Base-by-base conservation (phyloP, 2,797 vertebrate species). In the Gallinago nigripennis region DNA sequence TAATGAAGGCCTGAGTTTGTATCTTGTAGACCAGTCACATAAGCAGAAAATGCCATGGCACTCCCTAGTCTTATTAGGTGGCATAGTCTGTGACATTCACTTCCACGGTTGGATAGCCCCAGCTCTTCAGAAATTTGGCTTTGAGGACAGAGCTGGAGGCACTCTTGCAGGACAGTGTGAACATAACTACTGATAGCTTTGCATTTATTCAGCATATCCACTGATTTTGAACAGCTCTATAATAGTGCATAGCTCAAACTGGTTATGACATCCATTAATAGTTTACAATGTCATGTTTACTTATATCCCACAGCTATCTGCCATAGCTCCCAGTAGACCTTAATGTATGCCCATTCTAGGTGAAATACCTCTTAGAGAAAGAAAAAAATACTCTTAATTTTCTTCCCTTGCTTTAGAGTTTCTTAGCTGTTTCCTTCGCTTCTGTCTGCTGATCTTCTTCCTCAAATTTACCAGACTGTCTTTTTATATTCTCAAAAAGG, bases 21-120 rank as follows among this genome's bases (percentile, higher is more conserved):
- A 24, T 16, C 16, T 19, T 12, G 3, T 14, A 45, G 25, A n/a
- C 11, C 16, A 25, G 23, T 78, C 3, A 1, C 7, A 11, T 12
- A 58, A 53, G 23, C 28, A 53, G 33, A 58, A 89, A 80, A 70
- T 73, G 18, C 35, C 2, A 1, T 5, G 18, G 12, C 0, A 0
- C 8, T 46, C 77, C 27, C 43, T 43, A 27, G 31, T 5, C 77
- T 73, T 63, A 14, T 30, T 31, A 41, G 13, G 33, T 23, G 41
- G 27, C 21, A 30, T 33, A 6, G 2, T 16, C 41, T 12, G 20
- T 39, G 54, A 9, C 28, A n/a, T 48, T 66, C 10, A 12, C 13
- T 72, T 30, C 31, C 0, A 0, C 2, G 2, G 25, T 72, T 76
- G 53, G 63, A 31, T 2, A 56, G 41, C 41, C 57, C 37, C 31